phyloP scores from a whole-genome alignment of 2,888 invertebrate genomes.

The Drosophila austrosaltans region DNA sequence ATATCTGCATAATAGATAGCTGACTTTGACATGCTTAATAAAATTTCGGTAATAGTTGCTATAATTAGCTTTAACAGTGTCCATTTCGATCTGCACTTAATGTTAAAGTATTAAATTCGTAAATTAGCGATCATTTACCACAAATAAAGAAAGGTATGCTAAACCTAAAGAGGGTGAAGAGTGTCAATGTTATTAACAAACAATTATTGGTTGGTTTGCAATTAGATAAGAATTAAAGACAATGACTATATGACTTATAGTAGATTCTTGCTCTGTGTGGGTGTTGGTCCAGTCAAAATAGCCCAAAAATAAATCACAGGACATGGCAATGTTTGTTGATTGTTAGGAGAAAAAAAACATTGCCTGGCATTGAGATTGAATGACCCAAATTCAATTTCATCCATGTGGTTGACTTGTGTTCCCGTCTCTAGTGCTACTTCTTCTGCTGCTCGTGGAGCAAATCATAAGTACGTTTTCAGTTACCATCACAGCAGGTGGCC shows the following conservation, averaged over 20 bases:
- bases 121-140: no score
- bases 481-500: slow-evolving; percentile 74
- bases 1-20: no score
- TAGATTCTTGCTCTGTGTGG: not conserved
- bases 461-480: slow-evolving; percentile 77
- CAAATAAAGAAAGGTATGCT: no score
- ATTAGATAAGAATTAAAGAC: not conserved
- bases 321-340: slow-evolving; percentile 6
- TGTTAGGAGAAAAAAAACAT: slow-evolving; percentile 41
- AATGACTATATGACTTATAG: not conserved
- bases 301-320: not conserved
- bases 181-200: not conserved
- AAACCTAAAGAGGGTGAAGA: not conserved
- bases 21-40: no score
- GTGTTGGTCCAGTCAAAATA: not conserved
- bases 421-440: slow-evolving; percentile 8
- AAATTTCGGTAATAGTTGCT: no score
- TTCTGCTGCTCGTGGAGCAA: slow-evolving; percentile 19
- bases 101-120: no score
- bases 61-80: no score
- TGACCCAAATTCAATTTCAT: slow-evolving; percentile 76
- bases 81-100: no score
- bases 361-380: slow-evolving; percentile 56
- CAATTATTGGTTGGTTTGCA: not conserved
- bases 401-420: slow-evolving; percentile 33